Conservation (phyloP, 2,113 vertebrate species). For the Bolborhynchus lineola region DNA sequence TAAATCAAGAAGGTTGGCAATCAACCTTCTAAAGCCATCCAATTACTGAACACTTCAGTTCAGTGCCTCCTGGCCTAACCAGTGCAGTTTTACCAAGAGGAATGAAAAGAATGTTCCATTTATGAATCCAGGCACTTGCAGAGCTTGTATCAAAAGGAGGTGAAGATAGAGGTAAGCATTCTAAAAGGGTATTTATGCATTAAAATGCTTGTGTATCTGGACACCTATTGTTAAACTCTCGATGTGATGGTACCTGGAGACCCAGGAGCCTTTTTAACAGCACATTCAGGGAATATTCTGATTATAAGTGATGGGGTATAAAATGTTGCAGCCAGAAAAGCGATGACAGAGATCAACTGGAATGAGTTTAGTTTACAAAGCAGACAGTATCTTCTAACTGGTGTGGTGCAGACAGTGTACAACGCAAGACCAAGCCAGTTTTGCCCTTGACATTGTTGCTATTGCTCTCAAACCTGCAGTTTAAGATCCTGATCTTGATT, state of each 20-base stretch:
- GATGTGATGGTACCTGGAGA: neutral
- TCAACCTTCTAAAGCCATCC: neutral
- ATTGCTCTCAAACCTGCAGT: neutral
- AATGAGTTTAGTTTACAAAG: neutral
- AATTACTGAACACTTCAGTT: neutral
- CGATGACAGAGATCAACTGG: neutral
- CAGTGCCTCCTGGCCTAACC: neutral
- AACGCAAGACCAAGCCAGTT: neutral
- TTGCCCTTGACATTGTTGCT: neutral
- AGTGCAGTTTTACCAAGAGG: neutral
- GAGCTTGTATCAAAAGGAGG: neutral
- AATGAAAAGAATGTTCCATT: neutral
- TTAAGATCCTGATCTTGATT: neutral
- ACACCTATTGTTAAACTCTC: neutral
- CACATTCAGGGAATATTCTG: neutral
- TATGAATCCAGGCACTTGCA: rapidly evolving
- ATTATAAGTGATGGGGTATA: neutral
- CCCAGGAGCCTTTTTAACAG: neutral
- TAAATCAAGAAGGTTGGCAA: conserved; percentile 10
- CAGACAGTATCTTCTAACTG: neutral
- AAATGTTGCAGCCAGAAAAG: neutral
- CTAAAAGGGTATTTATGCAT: conserved; percentile 1
- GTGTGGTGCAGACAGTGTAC: neutral
- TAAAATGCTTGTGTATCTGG: neutral
- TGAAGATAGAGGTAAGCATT: neutral